phyloP scores from a whole-genome alignment of 2,113 vertebrate genomes.

The Promerops cafer region DNA sequence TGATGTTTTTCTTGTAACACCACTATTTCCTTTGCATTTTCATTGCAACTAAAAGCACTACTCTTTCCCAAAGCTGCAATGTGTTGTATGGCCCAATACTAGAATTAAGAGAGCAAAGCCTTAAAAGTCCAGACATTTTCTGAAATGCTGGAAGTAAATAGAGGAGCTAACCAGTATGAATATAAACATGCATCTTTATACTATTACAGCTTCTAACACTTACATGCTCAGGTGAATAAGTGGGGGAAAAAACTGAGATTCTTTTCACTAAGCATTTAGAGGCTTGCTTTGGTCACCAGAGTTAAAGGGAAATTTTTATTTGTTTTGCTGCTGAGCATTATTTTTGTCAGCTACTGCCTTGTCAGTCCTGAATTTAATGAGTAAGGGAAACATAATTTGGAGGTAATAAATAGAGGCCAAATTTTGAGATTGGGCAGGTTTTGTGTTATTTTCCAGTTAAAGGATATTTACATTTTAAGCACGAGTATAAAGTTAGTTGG shows the following conservation, averaged over 20 bases:
- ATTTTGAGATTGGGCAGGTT: neutral
- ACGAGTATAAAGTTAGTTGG: neutral
- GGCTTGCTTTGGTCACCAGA: constrained; percentile 5
- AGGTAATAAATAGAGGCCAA: neutral
- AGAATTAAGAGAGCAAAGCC: neutral
- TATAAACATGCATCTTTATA: neutral
- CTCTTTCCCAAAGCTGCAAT: neutral
- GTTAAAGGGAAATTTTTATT: neutral
- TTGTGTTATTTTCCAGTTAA: neutral
- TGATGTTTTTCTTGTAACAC: neutral
- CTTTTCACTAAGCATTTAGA: neutral
- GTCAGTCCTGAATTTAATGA: neutral
- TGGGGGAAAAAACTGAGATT: neutral
- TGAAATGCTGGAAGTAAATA: neutral
- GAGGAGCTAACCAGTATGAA: neutral
- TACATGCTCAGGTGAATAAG: neutral
- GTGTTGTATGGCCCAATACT: neutral
- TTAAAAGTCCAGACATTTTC: neutral
- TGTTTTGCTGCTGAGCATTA: neutral
- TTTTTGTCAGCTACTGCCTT: neutral
- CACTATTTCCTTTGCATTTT: neutral
- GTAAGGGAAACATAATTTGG: neutral
- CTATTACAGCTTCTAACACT: neutral
- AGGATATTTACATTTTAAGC: neutral
- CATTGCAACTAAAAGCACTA: neutral